These are phyloP conservation scores for Asarcornis scutulata DNA, from an alignment of 2,113 vertebrate species.

Conservation along the genomic window DNA sequence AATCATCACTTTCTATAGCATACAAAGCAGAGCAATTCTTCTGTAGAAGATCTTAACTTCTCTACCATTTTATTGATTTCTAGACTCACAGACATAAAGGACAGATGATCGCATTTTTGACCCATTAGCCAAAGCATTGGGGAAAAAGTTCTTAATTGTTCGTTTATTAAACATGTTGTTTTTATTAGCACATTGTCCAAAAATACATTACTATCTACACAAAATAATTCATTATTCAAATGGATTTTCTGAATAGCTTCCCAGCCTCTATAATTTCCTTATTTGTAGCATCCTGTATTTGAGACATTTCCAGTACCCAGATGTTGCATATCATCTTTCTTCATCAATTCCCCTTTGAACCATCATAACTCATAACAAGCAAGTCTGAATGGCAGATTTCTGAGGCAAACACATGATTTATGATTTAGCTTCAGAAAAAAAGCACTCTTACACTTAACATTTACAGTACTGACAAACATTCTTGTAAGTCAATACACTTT, in stretches of 20 bases:
- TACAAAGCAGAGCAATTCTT: background rate
- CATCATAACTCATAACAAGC: background rate
- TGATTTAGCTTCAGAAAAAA: background rate
- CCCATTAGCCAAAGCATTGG: background rate
- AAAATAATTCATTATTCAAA: background rate
- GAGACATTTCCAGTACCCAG: background rate
- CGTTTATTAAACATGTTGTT: background rate
- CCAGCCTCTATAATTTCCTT: background rate
- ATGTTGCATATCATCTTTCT: background rate
- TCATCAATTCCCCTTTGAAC: background rate
- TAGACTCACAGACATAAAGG: background rate
- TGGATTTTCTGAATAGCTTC: background rate
- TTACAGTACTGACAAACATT: background rate
- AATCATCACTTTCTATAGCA: background rate
- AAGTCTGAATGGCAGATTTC: background rate
- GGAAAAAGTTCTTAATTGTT: background rate
- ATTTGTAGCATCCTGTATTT: background rate
- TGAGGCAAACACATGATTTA: background rate
- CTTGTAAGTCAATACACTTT: background rate
- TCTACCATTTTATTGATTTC: background rate
- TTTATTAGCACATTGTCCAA: background rate
- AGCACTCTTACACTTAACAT: background rate
- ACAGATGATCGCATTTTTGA: background rate
- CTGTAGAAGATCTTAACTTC: background rate
- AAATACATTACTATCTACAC: background rate